These are phyloP conservation scores for Lampropteryx suffumata DNA, from an alignment of 2,888 invertebrate genomes.

Conservation along the genomic window DNA sequence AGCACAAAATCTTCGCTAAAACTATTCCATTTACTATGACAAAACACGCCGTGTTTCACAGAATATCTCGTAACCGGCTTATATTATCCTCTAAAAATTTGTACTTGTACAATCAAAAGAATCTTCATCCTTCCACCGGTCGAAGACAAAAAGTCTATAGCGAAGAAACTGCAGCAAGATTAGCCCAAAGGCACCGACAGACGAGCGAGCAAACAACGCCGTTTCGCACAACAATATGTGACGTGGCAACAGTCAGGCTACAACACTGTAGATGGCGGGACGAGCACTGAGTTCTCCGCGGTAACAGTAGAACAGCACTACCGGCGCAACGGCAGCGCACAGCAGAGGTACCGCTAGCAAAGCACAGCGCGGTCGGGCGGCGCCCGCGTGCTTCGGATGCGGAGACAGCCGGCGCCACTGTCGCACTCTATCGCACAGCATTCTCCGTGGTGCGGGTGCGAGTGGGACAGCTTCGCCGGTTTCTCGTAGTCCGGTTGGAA, in stretches of 20 bases:
- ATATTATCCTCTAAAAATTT: too few relatives aligned
- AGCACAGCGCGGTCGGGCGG: slow-evolving; percentile 59
- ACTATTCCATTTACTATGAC: neutral
- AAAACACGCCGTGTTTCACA: neutral
- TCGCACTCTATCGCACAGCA: slow-evolving; percentile 39
- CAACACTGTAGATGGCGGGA: slow-evolving; percentile 16
- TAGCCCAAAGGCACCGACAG: neutral
- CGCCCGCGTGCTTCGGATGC: slow-evolving; percentile 45
- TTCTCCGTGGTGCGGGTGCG: slow-evolving; percentile 33
- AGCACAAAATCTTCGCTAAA: neutral
- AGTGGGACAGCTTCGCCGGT: slow-evolving; percentile 62
- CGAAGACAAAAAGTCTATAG: too few relatives aligned
- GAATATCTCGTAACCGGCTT: too few relatives aligned
- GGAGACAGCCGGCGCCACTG: slow-evolving; percentile 33
- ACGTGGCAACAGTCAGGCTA: slow-evolving; percentile 7
- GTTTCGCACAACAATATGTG: slow-evolving; percentile 3
- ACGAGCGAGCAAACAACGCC: slow-evolving; percentile 9
- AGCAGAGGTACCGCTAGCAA: slow-evolving; percentile 57
- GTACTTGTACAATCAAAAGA: too few relatives aligned
- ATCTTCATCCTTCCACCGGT: too few relatives aligned
- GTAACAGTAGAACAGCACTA: neutral
- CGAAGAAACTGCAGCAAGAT: too few relatives aligned
- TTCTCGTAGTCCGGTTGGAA: slow-evolving; percentile 80
- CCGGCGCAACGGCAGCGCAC: slow-evolving; percentile 27
- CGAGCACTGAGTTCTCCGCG: slow-evolving; percentile 15